Evolutionary conservation across 2,888 invertebrate species (phyloP).

Genomic region (Glaucopsyche alexis): DNA sequence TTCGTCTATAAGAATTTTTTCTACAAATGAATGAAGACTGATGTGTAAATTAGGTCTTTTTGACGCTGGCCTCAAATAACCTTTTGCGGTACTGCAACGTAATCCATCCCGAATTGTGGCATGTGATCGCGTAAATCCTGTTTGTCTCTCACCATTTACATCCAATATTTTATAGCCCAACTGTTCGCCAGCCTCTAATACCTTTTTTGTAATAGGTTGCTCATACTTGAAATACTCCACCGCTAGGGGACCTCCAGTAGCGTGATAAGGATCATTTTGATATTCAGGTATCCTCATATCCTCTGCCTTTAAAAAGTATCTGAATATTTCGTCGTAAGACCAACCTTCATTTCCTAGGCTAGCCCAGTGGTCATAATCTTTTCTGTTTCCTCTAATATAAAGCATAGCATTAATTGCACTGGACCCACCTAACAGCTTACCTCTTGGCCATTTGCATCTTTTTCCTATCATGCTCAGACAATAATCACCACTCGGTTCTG

Average conservation of each 20-base stretch:
- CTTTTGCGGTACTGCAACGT: constrained; percentile 91
- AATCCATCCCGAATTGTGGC: constrained; percentile 89
- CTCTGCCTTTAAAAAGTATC: constrained; percentile 90
- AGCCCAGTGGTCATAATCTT: constrained; percentile 93
- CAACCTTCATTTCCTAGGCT: constrained; percentile 87
- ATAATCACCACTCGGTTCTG: constrained; percentile 84
- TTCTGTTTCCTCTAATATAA: constrained; percentile 90
- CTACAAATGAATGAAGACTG: constrained; percentile 83
- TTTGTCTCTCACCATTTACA: constrained; percentile 88
- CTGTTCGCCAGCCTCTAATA: constrained; percentile 84
- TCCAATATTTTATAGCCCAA: constrained; percentile 86
- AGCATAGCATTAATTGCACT: constrained; percentile 94
- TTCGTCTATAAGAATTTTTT: constrained; percentile 83
- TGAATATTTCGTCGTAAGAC: constrained; percentile 86
- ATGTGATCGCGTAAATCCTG: constrained; percentile 88
- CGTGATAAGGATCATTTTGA: constrained; percentile 82
- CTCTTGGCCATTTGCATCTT: constrained; percentile 88
- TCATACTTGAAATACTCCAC: constrained; percentile 86
- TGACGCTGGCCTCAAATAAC: constrained; percentile 84
- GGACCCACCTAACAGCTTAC: constrained; percentile 88
- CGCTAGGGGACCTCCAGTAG: constrained; percentile 85
- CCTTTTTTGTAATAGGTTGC: constrained; percentile 84
- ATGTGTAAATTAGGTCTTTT: constrained; percentile 87
- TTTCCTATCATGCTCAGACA: constrained; percentile 84
- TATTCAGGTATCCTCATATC: constrained; percentile 84